Evolutionary conservation across 2,797 vertebrate species (phyloP).

Genomic region (Cynodonichthys magdalenae): DNA sequence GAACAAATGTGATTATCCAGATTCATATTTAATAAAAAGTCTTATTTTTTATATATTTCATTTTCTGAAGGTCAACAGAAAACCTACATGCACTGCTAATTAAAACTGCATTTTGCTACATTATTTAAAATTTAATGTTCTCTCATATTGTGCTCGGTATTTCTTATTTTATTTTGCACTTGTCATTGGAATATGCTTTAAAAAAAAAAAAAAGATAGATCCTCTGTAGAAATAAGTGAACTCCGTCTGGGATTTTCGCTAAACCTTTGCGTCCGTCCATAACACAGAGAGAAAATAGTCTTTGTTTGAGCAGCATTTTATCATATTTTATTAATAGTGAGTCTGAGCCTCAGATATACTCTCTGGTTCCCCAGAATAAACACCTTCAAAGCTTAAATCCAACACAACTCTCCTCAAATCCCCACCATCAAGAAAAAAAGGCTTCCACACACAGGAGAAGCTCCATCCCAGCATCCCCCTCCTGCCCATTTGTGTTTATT

Average conservation of each 20-base stretch:
- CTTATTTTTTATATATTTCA: no score
- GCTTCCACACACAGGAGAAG: conserved; percentile 27
- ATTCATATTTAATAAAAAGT: no score
- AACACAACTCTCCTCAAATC: conserved; percentile 62
- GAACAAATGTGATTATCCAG: no score
- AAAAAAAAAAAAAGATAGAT: conserved; percentile 22
- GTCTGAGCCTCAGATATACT: conserved; percentile 38
- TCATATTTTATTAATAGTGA: conserved; percentile 59
- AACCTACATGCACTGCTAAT: no score
- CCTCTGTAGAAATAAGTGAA: conserved; percentile 21
- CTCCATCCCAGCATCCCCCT: conserved; percentile 53
- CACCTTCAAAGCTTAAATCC: conserved; percentile 51
- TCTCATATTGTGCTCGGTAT: not conserved
- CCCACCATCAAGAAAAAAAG: conserved; percentile 44
- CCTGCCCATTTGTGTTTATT: conserved; percentile 78
- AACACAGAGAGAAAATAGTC: conserved; percentile 22
- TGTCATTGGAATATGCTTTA: conserved; percentile 14
- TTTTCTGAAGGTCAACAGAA: no score
- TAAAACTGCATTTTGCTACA: not conserved
- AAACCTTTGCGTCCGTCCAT: conserved; percentile 29
- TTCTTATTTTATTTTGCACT: not conserved
- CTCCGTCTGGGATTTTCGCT: conserved; percentile 22
- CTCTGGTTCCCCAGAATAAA: conserved; percentile 62
- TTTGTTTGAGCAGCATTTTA: conserved; percentile 55
- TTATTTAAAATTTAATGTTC: not conserved